Evolutionary conservation across 1,140 invertebrate species (phyloP), one percentile per base, ranked within the genome.

Genomic region (Ceratina australensis): DNA sequence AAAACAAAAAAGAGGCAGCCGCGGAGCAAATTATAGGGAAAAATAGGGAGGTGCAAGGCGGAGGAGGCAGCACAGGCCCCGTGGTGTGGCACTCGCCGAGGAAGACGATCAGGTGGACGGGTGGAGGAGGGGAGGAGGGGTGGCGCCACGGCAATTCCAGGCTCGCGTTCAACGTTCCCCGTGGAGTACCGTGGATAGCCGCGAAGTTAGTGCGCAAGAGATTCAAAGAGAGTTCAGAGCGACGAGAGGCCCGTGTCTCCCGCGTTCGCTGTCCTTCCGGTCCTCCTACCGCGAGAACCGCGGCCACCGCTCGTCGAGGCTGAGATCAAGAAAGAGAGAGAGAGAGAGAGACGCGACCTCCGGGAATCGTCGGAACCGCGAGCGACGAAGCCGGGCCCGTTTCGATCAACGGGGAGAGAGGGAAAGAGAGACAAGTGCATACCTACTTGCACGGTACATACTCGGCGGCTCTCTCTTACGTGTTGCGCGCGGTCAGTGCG

Each of bases 81-180:
- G 75, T 83, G 73, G 80, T 47, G 72, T 61, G 79, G 65, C 83
- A 79, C 59, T 71, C 67, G 65, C 28, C 22, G 64, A 52, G 75
- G 67, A 82, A 81, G 78, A 80, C 49, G 82, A 86, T 77, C 68
- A 78, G 76, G 81, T 83, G 85, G 72, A 75, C 52, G 74, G 50
- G 72, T 67, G 59, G 73, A 77, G 85, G 79, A 87, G 78, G 83
- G 81, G 78, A 82, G 85, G 86, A 86, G 90, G 89, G 90, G 89
- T 91, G 91, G 91, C 90, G 91, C 91, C 90, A 91, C 89, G 78
- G 88, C 88, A 88, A 91, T 91, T 91, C 87, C 90, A 89, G 87
- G 89, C 87, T 89, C 89, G 90, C 90, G 90, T 89, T 90, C 86
- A 89, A 90, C 89, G 82, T 81, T 85, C 72, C 71, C 72, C 61